Evolutionary conservation across 2,888 invertebrate genomes (phyloP).

Genomic region (Lordiphosa fenestrarum): DNA sequence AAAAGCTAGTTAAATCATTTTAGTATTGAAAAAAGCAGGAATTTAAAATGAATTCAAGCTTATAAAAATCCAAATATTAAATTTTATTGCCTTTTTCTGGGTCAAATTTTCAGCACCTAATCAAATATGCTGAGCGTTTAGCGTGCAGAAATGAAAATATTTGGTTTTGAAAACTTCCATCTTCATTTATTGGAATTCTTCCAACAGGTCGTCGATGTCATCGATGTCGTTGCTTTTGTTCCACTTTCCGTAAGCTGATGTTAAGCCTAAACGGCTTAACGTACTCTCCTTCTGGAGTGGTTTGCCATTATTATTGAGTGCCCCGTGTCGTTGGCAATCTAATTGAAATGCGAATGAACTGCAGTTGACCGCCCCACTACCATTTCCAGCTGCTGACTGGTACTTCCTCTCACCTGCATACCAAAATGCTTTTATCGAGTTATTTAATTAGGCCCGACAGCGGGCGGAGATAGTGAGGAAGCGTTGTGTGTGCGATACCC

Average conservation of each 20-base stretch:
- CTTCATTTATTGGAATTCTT: conserved; percentile 1
- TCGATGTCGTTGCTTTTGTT: conserved; percentile 40
- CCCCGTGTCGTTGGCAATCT: conserved; percentile 21
- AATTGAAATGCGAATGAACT: conserved; percentile 60
- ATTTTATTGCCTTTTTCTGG: no score
- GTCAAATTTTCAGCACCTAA: background rate
- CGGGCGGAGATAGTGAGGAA: conserved; percentile 3
- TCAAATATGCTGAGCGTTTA: background rate
- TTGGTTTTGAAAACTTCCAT: background rate
- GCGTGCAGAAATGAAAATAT: no score
- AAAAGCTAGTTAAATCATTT: no score
- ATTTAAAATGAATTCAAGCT: no score
- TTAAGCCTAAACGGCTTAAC: conserved; percentile 51
- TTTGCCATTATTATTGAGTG: conserved; percentile 31
- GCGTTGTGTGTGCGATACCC: conserved; percentile 3
- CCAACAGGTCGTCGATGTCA: conserved; percentile 33
- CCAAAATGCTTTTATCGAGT: conserved; percentile 28
- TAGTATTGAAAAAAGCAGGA: no score
- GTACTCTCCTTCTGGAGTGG: conserved; percentile 36
- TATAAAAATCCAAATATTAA: no score
- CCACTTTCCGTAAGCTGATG: conserved; percentile 49
- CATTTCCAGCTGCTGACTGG: conserved; percentile 17
- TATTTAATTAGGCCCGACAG: conserved; percentile 52
- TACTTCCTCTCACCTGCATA: conserved; percentile 14
- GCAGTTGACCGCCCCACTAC: conserved; percentile 15